A percentile compares a stretch with the other conserved stretches of the same genome.
These are phyloP conservation scores for Oryzaephilus surinamensis DNA, from an alignment of 1,140 invertebrate genomes.

Conservation along the genomic window DNA sequence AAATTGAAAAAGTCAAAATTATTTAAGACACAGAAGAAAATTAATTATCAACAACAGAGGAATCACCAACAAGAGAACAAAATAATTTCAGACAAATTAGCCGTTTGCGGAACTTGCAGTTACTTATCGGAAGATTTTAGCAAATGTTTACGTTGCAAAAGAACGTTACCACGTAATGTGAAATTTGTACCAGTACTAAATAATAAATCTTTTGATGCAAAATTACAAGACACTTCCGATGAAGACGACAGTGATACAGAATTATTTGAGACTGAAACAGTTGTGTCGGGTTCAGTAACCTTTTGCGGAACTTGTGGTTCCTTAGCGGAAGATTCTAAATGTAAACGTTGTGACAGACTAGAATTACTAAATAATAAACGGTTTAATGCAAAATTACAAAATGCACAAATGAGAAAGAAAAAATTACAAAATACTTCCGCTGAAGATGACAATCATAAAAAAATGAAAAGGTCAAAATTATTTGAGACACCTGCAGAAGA, in stretches of 20 bases:
- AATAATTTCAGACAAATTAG: conserved; percentile 54
- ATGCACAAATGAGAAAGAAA: too few relatives aligned
- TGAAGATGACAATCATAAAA: too few relatives aligned
- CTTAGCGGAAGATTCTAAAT: conserved; percentile 58
- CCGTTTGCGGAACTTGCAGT: conserved; percentile 61
- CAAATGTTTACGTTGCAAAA: conserved; percentile 53
- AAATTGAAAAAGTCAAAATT: conserved; percentile 16
- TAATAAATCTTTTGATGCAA: not conserved
- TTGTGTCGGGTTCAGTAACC: conserved; percentile 54
- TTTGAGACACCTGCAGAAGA: conserved; percentile 36
- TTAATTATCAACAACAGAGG: too few relatives aligned
- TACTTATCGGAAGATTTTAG: conserved; percentile 60
- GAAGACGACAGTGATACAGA: too few relatives aligned
- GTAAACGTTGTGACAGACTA: conserved; percentile 49
- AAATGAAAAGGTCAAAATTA: conserved; percentile 16
- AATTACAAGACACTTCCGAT: too few relatives aligned
- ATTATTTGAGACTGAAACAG: conserved; percentile 45
- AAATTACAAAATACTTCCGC: not conserved
- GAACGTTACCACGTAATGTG: conserved; percentile 40
- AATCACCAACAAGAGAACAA: conserved; percentile 35
- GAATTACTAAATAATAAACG: conserved; percentile 14
- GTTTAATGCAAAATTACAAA: not conserved
- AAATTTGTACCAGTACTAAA: conserved; percentile 35
- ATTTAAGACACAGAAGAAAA: too few relatives aligned
- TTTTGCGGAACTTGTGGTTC: conserved; percentile 59